Evolutionary conservation across 2,113 vertebrate genomes (phyloP), one percentile per base, ranked within the genome.

Genomic region (Scytalopus superciliaris): DNA sequence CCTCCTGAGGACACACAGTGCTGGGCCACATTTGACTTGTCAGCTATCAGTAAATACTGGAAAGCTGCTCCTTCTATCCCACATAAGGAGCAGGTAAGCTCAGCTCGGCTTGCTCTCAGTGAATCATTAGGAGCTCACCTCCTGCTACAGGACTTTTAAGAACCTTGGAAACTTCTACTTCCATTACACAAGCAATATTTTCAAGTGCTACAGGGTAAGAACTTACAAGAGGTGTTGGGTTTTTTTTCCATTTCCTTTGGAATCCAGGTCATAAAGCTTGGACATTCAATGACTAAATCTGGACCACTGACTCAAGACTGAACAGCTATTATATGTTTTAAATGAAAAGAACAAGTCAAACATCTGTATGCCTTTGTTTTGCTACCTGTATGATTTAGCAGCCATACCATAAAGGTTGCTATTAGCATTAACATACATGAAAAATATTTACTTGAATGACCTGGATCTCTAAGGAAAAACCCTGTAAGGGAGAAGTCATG

Each of bases 1-100:
- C n/a, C 49, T 21, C 79, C 47, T 4, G 2, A 49, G 37, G 37
- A 33, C 40, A 35, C 0, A 0, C 23, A 16, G 45, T 47, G 52
- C 78, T 67, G 52, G 63, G 31, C 57, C 72, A 39, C 62, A 5
- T 33, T 42, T 0, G 0, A 10, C 37, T 56, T 44, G 55, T 21
- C 47, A 79, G 21, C 50, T 42, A 62, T 40, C 25, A 52, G 35
- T n/a, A 68, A 27, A 22, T 6, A 47, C 49, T 77, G n/a, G 23
- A 82, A 94, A 90, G 69, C 85, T 84, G 64, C 73, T 77, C 25
- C 53, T 66, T 31, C 40, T 70, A 2, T 33, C 12, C 27, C 1
- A 1, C n/a, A 1, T 35, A 42, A 56, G 19, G 21, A 74, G 49
- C 15, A 81, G 45, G 55, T 52, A 28, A 88, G 66, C 70, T 82